Conservation (phyloP, 1,140 invertebrate species). For the Solenopsis invicta region DNA sequence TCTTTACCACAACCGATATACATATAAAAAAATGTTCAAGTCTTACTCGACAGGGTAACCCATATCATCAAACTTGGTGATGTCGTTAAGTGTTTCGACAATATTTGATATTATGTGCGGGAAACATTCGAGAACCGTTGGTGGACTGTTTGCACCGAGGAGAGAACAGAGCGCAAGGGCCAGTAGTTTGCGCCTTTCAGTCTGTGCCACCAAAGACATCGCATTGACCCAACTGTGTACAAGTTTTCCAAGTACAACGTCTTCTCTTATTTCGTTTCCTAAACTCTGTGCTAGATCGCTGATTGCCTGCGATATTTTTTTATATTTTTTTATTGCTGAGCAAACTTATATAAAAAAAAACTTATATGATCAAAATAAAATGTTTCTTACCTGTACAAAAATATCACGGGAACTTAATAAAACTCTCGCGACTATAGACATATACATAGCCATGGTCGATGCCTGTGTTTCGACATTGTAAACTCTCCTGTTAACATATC, state of each 20-base stretch:
- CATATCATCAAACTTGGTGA: slow-evolving; percentile 91
- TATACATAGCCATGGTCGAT: slow-evolving; percentile 92
- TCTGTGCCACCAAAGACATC: slow-evolving; percentile 92
- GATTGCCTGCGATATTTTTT: slow-evolving; percentile 87
- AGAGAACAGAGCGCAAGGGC: slow-evolving; percentile 94
- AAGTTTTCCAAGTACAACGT: slow-evolving; percentile 90
- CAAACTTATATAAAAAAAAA: background rate
- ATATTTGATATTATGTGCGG: slow-evolving; percentile 92
- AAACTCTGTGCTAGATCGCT: slow-evolving; percentile 83
- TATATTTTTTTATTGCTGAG: slow-evolving; percentile 21
- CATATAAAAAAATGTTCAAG: background rate
- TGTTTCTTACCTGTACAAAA: slow-evolving; percentile 89
- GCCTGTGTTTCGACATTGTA: slow-evolving; percentile 89
- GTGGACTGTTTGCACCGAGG: slow-evolving; percentile 89
- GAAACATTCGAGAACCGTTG: slow-evolving; percentile 91
- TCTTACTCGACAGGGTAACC: slow-evolving; percentile 91
- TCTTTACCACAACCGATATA: background rate
- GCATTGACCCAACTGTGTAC: slow-evolving; percentile 93
- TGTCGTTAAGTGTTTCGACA: slow-evolving; percentile 95
- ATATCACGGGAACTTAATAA: slow-evolving; percentile 91
- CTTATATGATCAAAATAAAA: background rate
- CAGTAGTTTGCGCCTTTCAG: slow-evolving; percentile 92
- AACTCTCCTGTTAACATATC: slow-evolving; percentile 87
- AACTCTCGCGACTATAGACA: slow-evolving; percentile 92
- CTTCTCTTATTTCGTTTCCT: slow-evolving; percentile 86